Base-by-base conservation (phyloP, 2,113 vertebrate genomes). In the Formicarius rufipectus region DNA sequence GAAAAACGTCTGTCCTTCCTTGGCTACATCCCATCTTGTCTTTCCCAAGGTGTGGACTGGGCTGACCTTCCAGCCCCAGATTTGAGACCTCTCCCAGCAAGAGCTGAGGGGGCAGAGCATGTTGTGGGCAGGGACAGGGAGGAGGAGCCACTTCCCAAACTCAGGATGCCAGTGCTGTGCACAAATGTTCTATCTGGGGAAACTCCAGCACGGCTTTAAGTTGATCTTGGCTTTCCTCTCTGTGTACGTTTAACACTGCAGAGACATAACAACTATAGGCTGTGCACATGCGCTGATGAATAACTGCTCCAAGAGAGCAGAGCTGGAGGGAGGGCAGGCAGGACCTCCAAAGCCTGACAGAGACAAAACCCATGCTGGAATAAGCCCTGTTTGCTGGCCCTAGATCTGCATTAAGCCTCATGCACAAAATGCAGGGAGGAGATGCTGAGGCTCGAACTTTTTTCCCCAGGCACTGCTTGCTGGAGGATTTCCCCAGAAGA, bases 141-240 rank as follows among this genome's bases (percentile, higher is more conserved):
- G 25, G 9, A 44, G 25, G 9, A 82, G 8, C 64, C 40, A 15
- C 27, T 50, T 44, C 55, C 56, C 76, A 50, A 52, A 20, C 0
- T 0, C 14, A 14, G 53, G n/a, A 1, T 45, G 31, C 18, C 28
- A 7, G 1, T 1, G 44, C 28, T 49, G 6, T 0, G 12, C 63
- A 25, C 22, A 22, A 15, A 40, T 1, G 1, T 13, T 24, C 62
- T 9, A 2, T 4, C 27, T 6, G 76, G 40, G 35, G 19, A 59
- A 84, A 59, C 4, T 55, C 30, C n/a, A 13, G 23, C 14, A 16
- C 40, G 7, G 2, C 67, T n/a, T 23, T 8, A 31, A 9, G 39
- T 47, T 35, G 16, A 2, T 31, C 45, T 39, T 16, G 11, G 14
- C 37, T 4, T 35, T 10, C 4, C 69, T 27, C 50, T 62, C 30